Evolutionary conservation across 2,888 invertebrate genomes (phyloP).

Genomic region (Norana najaformis): DNA sequence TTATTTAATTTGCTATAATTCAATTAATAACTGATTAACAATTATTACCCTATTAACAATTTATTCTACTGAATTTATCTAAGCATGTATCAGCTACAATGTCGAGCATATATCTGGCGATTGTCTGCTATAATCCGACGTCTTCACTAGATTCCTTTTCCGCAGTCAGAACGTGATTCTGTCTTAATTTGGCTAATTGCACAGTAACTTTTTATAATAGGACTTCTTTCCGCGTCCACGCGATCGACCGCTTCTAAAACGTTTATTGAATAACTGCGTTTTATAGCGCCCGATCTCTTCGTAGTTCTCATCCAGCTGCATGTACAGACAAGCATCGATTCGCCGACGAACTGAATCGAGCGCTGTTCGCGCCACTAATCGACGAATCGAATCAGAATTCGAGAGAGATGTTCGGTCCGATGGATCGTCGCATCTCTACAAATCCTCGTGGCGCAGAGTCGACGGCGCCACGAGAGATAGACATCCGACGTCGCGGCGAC

Average conservation of each 20-base stretch:
- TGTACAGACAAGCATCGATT: neutral
- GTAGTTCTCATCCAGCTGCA: neutral
- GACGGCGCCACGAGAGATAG: neutral
- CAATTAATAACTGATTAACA: neutral
- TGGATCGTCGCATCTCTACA: neutral
- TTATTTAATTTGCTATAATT: neutral
- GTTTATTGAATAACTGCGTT: constrained; percentile 13
- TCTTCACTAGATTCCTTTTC: neutral
- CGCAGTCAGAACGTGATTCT: neutral
- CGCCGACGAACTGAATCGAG: neutral
- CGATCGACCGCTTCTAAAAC: neutral
- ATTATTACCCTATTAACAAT: neutral
- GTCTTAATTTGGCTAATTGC: constrained; percentile 1
- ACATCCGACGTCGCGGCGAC: neutral
- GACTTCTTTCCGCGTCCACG: neutral
- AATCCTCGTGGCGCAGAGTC: neutral
- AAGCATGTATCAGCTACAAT: neutral
- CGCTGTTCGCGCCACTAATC: constrained; percentile 6
- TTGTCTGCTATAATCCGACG: neutral
- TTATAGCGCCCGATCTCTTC: neutral
- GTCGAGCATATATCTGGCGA: neutral
- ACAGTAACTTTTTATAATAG: neutral
- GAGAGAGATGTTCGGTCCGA: neutral
- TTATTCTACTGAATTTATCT: neutral
- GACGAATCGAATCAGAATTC: constrained; percentile 9